These are phyloP conservation scores for Ectemnius cavifrons DNA, from an alignment of 2,888 invertebrate species.

Conservation along the genomic window DNA sequence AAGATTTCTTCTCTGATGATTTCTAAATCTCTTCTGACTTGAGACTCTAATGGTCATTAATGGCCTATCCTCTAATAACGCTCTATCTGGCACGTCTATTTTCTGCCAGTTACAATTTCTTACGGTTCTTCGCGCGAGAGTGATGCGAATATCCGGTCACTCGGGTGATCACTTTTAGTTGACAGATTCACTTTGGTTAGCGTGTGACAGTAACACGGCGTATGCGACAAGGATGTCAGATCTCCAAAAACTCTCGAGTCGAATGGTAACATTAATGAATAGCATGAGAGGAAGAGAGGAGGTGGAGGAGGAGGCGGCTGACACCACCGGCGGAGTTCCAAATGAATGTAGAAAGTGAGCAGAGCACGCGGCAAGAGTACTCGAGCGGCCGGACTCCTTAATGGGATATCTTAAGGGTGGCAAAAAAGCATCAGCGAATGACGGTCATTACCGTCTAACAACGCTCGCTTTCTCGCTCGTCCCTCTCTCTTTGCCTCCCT, in stretches of 20 bases:
- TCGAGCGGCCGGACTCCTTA: constrained; percentile 28
- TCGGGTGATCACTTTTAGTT: too few relatives aligned
- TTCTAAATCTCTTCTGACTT: too few relatives aligned
- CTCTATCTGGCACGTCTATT: neutral
- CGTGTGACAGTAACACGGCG: too few relatives aligned
- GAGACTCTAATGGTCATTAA: neutral
- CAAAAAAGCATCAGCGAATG: constrained; percentile 37
- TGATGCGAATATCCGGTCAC: too few relatives aligned
- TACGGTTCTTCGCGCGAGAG: neutral
- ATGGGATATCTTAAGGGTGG: constrained; percentile 25
- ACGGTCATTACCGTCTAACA: constrained; percentile 49
- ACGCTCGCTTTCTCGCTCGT: constrained; percentile 31
- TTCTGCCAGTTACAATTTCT: neutral
- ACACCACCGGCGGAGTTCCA: neutral
- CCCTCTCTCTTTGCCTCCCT: constrained; percentile 24
- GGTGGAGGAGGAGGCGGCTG: neutral
- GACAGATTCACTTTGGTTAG: too few relatives aligned
- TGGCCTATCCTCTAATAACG: neutral
- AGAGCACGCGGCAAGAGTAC: constrained; percentile 23
- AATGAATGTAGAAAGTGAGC: constrained; percentile 36
- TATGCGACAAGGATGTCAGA: too few relatives aligned
- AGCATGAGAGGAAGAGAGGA: neutral
- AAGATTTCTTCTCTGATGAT: too few relatives aligned
- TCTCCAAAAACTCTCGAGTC: neutral
- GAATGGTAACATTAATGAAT: neutral